Evolutionary conservation across 1,140 invertebrate genomes (phyloP), one percentile per base, ranked within the genome.

Genomic region (Nasonia longicornis): DNA sequence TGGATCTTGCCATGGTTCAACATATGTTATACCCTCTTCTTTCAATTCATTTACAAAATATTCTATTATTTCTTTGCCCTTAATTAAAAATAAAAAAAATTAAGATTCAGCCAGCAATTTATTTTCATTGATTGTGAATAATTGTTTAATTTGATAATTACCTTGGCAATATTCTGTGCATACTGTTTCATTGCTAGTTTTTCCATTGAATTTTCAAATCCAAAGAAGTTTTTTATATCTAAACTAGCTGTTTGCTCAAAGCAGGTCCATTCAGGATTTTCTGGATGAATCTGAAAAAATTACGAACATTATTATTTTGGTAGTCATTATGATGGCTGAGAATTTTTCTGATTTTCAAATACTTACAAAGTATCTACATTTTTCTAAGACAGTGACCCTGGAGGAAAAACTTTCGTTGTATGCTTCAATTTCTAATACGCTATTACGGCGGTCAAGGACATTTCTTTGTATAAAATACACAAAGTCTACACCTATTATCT

Each of bases 121-220:
- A 74, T 81, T 74, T 77, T 67, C 26, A n/a, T 63, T 7, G 16
- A 52, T 52, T 58, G 6, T n/a, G 3, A 2, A 58, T 58, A 42
- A 42, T 8, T 42, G n/a, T 58, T 58, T 58, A 58, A n/a, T 20
- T n/a, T 58, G 4, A 20, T 31, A 66, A 82, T 84, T 91, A 95
- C 96, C 92, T 97, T 98, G 77, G 96, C 94, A 86, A 98, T 96
- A 89, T 97, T 98, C 38, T 95, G 93, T 26, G 96, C 96, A 89
- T 99, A 99, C 88, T 99, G 98, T 88, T 98, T 99, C 94, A 99
- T 98, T 10, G 97, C 97, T 85, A 99, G 93, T 88, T 98, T 99
- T 91, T 99, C 98, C 86, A 99, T 97, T 1, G 96, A 96, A 87
- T 94, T 95, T 92, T 99, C 98, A 89, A 99, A 97, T 0, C 97